Conservation (phyloP, 2,888 invertebrate genomes). For the Enchytraeus crypticus region DNA sequence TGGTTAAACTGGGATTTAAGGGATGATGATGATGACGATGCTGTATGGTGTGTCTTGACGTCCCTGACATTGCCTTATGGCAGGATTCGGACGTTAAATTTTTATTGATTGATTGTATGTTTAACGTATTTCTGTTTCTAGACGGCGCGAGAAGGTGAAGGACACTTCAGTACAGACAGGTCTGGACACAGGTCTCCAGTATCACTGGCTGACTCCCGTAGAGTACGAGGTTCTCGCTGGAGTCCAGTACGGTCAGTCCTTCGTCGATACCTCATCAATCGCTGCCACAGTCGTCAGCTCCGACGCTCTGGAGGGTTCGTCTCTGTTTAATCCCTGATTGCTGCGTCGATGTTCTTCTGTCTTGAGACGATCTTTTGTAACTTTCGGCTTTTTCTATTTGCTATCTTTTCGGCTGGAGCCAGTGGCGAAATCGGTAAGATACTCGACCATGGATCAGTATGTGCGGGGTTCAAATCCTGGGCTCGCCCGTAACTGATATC, state of each 20-base stretch:
- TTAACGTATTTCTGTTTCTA: not conserved
- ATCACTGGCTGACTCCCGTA: constrained; percentile 35
- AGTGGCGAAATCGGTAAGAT: too few relatives aligned
- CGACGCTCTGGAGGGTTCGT: constrained; percentile 40
- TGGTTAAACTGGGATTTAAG: too few relatives aligned
- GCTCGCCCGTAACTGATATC: too few relatives aligned
- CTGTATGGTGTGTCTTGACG: too few relatives aligned
- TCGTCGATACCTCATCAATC: constrained; percentile 41
- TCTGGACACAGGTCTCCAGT: constrained; percentile 33
- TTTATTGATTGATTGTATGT: too few relatives aligned
- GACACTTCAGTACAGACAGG: constrained; percentile 34
- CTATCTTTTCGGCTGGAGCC: too few relatives aligned
- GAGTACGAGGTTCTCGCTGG: constrained; percentile 32
- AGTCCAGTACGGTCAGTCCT: constrained; percentile 31
- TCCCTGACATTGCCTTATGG: too few relatives aligned
- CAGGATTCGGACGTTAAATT: too few relatives aligned
- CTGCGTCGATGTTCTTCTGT: not conserved
- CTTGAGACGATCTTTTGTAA: not conserved
- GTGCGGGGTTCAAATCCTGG: too few relatives aligned
- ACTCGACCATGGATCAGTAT: too few relatives aligned
- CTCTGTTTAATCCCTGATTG: not conserved
- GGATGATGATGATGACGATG: too few relatives aligned
- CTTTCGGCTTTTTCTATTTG: too few relatives aligned
- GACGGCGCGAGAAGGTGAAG: constrained; percentile 17
- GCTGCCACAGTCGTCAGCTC: constrained; percentile 42